Evolutionary conservation across 2,888 invertebrate species (phyloP).

Genomic region (Stenodera caucasica): DNA sequence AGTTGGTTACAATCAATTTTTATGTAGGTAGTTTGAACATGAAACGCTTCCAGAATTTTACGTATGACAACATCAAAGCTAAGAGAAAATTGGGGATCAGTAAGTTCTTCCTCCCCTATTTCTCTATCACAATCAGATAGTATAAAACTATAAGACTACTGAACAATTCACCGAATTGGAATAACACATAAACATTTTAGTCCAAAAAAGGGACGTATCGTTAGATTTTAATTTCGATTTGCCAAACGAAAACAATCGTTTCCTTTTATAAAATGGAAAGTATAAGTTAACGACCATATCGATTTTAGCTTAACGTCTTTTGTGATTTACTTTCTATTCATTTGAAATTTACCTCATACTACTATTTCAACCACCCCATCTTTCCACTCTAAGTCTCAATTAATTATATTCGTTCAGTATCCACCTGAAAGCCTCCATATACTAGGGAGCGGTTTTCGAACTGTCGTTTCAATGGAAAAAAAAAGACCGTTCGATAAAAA

Average conservation of each 20-base stretch:
- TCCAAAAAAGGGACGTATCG: conserved; percentile 11
- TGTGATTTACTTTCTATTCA: conserved; percentile 37
- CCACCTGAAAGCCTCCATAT: conserved; percentile 19
- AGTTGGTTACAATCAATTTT: conserved; percentile 31
- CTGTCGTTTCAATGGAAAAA: background rate
- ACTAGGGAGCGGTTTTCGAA: background rate
- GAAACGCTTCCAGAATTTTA: conserved; percentile 35
- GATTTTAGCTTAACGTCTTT: conserved; percentile 35
- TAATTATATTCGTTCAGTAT: conserved; percentile 29
- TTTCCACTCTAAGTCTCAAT: conserved; percentile 25
- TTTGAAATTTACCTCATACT: conserved; percentile 23
- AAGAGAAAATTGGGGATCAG: conserved; percentile 34
- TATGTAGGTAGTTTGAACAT: conserved; percentile 24
- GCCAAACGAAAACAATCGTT: conserved; percentile 30
- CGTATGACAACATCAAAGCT: conserved; percentile 38
- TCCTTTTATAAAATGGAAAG: conserved; percentile 30
- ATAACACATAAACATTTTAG: conserved; percentile 30
- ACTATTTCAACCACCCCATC: conserved; percentile 6
- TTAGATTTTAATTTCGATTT: conserved; percentile 40
- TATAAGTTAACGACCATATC: conserved; percentile 32
- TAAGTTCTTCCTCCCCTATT: conserved; percentile 25
- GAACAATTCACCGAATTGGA: conserved; percentile 25
- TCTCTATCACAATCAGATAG: conserved; percentile 30
- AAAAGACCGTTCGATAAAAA: background rate
- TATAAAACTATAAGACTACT: conserved; percentile 25